phyloP scores from a whole-genome alignment of 2,113 vertebrate species.

The Mungos mungo region DNA sequence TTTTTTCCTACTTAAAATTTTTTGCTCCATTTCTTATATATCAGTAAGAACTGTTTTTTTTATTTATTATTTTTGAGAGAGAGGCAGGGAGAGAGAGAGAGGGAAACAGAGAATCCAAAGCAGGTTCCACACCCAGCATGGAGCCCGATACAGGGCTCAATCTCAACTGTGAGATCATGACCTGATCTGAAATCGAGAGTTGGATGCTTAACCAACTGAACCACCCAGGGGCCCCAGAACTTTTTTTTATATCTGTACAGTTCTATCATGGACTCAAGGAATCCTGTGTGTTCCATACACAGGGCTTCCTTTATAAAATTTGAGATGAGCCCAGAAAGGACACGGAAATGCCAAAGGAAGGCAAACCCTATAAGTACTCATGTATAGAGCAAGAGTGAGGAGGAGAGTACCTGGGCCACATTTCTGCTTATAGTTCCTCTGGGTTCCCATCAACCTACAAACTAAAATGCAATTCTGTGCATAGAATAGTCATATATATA shows the following conservation, averaged over 20 bases:
- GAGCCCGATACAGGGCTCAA: no score
- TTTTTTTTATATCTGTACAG: not conserved
- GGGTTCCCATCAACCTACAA: not conserved
- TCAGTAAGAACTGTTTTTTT: not conserved
- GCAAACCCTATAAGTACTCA: not conserved
- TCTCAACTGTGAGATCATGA: no score
- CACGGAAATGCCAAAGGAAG: not conserved
- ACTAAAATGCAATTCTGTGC: not conserved
- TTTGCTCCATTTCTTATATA: not conserved
- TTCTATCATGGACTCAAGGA: not conserved
- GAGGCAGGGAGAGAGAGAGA: no score
- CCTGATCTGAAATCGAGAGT: no score
- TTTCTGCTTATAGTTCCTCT: not conserved
- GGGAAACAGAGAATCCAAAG: no score
- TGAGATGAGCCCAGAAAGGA: not conserved
- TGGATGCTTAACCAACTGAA: no score
- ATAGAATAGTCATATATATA: not conserved
- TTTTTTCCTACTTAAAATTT: not conserved
- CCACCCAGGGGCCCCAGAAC: not conserved
- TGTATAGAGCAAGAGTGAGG: not conserved
- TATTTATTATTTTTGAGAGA: no score
- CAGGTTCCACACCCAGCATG: no score
- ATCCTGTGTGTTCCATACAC: not conserved
- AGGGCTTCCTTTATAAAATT: not conserved
- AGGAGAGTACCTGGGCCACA: rapidly evolving